Percentiles rank a stretch among this genome's conserved stretches.
These are phyloP conservation scores for Potamarius usumacintae DNA, from an alignment of 2,113 vertebrate species.

Conservation along the genomic window DNA sequence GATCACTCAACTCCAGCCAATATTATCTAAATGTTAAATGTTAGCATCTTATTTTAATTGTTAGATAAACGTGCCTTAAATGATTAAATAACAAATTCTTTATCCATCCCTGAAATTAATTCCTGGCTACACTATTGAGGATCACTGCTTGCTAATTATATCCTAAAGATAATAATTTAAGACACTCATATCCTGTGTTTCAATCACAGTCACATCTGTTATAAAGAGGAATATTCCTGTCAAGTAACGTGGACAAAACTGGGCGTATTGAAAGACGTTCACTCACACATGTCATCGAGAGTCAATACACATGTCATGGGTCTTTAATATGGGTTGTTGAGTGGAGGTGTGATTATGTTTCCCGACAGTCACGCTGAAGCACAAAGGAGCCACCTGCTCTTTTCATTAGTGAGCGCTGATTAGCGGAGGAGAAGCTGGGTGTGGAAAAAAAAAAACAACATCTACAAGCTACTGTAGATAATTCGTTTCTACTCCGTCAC, in stretches of 20 bases:
- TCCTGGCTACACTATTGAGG: neutral
- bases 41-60: neutral
- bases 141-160: neutral
- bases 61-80: neutral
- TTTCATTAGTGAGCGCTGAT: slow-evolving; percentile 49
- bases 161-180: neutral
- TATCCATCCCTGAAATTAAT: neutral
- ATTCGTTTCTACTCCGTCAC: slow-evolving; percentile 58
- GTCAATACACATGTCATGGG: neutral
- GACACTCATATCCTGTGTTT: neutral
- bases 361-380: slow-evolving; percentile 27
- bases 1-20: no score
- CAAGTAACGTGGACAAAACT: neutral
- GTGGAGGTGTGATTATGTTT: slow-evolving; percentile 26
- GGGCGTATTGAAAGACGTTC: slow-evolving; percentile 2
- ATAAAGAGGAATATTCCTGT: neutral
- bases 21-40: neutral
- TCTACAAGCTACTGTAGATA: slow-evolving; percentile 65
- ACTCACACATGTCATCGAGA: neutral
- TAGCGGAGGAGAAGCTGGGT: slow-evolving; percentile 52
- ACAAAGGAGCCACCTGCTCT: slow-evolving; percentile 56
- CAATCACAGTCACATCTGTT: slow-evolving; percentile 8
- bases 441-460: slow-evolving; percentile 42
- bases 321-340: neutral
- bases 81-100: neutral